A percentile compares a stretch with the other conserved stretches of the same genome.
phyloP scores from a whole-genome alignment of 2,888 invertebrate species.

The Suillia variegata region DNA sequence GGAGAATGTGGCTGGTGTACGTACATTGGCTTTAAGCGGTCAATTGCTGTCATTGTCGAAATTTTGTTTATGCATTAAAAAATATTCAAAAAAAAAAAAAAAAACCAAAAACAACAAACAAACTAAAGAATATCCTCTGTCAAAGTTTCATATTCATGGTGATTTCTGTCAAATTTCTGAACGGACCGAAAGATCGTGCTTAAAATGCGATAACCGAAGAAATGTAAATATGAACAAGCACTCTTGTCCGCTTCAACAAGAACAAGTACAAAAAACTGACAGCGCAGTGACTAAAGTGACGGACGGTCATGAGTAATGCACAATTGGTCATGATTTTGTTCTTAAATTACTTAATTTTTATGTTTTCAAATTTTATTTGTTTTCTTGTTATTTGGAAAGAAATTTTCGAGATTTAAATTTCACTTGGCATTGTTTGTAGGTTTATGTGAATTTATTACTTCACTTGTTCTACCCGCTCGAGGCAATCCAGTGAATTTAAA shows the following conservation, averaged over 20 bases:
- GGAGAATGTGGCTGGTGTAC: neutral
- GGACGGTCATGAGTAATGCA: no score
- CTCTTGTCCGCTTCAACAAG: no score
- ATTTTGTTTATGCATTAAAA: no score
- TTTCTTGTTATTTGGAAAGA: no score
- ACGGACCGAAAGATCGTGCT: neutral
- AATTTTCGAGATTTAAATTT: neutral
- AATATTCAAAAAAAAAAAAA: no score
- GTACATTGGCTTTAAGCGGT: no score
- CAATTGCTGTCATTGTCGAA: no score
- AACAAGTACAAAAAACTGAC: neutral
- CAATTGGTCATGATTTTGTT: neutral
- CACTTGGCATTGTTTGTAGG: neutral
- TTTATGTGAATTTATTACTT: neutral
- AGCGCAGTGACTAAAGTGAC: no score
- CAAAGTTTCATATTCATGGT: neutral
- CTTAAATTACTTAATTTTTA: neutral
- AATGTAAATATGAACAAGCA: neutral
- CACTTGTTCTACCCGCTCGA: constrained; percentile 10
- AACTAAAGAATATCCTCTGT: no score
- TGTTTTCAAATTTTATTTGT: neutral
- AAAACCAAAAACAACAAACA: no score
- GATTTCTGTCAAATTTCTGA: neutral
- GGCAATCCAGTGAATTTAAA: constrained; percentile 28
- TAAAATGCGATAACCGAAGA: neutral